Conservation (phyloP, 2,113 vertebrate species). For the Aphyosemion australe region DNA sequence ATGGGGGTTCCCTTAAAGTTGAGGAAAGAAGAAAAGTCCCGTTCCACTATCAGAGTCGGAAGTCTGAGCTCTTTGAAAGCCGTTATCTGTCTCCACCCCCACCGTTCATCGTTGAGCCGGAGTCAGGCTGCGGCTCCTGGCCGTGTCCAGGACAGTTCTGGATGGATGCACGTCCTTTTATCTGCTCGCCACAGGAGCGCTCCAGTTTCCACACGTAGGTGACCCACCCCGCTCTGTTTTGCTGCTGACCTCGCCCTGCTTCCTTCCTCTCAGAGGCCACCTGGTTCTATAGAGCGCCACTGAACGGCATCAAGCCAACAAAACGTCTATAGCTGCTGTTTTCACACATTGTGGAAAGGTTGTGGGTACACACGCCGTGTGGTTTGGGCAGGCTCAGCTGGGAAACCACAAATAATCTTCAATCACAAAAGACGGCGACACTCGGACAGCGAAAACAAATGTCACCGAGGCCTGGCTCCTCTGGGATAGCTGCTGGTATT, state of each 20-base stretch:
- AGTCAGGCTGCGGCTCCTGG: conserved; percentile 46
- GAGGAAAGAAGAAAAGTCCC: conserved; percentile 21
- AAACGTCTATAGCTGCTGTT: conserved; percentile 26
- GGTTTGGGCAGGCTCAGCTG: conserved; percentile 50
- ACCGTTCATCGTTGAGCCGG: conserved; percentile 1
- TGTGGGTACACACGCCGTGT: not conserved
- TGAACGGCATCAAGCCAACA: conserved; percentile 40
- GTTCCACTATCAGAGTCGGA: conserved; percentile 23
- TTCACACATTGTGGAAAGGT: conserved; percentile 41
- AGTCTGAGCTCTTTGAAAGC: conserved; percentile 64
- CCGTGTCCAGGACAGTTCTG: conserved; percentile 66
- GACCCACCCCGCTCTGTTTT: conserved; percentile 59
- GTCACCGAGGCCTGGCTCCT: conserved; percentile 38
- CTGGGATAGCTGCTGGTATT: conserved; percentile 62
- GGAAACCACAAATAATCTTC: conserved; percentile 44
- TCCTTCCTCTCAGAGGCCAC: conserved; percentile 63
- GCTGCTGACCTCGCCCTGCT: conserved; percentile 65
- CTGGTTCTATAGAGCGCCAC: conserved; percentile 49
- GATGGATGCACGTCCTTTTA: conserved; percentile 69
- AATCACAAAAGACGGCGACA: conserved; percentile 30
- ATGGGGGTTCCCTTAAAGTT: not conserved
- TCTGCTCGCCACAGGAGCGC: conserved; percentile 64
- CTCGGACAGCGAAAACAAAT: conserved; percentile 40
- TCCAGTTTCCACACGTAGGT: conserved; percentile 65
- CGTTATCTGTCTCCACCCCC: conserved; percentile 52